These are phyloP conservation scores for Zaprionus kolodkinae DNA, from an alignment of 1,140 invertebrate species.

Conservation along the genomic window DNA sequence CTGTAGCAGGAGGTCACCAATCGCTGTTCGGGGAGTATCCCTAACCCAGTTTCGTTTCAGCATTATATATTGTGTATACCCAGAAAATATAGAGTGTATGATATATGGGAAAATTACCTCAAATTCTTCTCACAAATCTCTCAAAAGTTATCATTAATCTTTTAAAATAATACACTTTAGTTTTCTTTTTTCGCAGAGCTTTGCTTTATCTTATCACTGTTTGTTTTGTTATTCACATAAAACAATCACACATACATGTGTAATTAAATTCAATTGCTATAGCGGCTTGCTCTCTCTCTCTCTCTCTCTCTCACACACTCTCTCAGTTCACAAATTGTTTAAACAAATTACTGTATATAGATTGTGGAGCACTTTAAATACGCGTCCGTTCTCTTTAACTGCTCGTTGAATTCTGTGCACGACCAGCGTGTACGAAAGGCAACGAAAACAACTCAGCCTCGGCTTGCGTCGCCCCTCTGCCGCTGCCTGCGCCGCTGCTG, in stretches of 20 bases:
- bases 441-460: conserved; percentile 47
- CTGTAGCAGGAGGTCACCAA: background rate
- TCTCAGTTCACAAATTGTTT: conserved; percentile 54
- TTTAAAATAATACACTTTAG: conserved; percentile 22
- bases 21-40: conserved; percentile 59
- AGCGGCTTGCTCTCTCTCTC: background rate
- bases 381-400: conserved; percentile 69
- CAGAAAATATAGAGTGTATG: background rate
- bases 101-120: conserved; percentile 61
- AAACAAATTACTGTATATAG: conserved; percentile 53
- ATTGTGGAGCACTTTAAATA: conserved; percentile 37
- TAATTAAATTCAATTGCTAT: conserved; percentile 19
- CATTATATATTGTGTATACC: conserved; percentile 15
- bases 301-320: conserved; percentile 31
- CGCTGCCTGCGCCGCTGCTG: conserved; percentile 5
- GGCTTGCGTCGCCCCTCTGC: conserved; percentile 9
- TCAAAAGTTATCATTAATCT: conserved; percentile 7
- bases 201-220: conserved; percentile 54
- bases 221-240: conserved; percentile 49
- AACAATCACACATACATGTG: conserved; percentile 1
- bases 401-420: conserved; percentile 66
- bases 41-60: conserved; percentile 65
- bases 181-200: conserved; percentile 26
- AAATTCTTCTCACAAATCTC: conserved; percentile 12
- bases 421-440: conserved; percentile 25